Evolutionary conservation across 2,113 vertebrate genomes (phyloP).

Genomic region (Microcebus lehilahytsara): DNA sequence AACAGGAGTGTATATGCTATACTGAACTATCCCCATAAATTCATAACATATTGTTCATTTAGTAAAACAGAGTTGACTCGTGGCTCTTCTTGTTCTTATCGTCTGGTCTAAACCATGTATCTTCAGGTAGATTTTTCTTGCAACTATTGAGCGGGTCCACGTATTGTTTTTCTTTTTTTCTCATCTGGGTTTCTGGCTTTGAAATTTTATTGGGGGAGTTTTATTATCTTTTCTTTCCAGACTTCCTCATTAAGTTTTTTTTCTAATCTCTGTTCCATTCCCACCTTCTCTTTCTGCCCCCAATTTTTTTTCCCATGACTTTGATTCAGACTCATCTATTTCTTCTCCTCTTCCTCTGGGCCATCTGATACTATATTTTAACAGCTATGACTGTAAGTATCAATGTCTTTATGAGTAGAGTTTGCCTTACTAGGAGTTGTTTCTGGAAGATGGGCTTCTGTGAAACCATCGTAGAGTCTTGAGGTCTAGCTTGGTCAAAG

Average conservation of each 20-base stretch:
- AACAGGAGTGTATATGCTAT: neutral
- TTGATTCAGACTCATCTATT: neutral
- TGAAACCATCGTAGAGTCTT: neutral
- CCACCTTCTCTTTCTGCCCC: neutral
- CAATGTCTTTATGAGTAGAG: neutral
- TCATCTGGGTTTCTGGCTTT: neutral
- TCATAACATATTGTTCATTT: neutral
- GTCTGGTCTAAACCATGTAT: neutral
- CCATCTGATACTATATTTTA: neutral
- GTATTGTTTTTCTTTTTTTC: neutral
- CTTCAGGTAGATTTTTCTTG: neutral
- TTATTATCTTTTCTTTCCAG: neutral
- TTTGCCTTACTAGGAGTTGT: neutral
- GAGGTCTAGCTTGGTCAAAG: neutral
- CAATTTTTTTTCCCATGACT: neutral
- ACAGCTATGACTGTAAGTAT: neutral
- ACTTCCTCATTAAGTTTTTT: neutral
- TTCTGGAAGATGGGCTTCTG: neutral
- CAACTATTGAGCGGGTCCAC: neutral
- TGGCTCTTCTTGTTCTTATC: neutral
- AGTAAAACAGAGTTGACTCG: neutral
- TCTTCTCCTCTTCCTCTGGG: neutral
- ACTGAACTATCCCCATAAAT: neutral
- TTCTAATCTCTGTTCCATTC: neutral
- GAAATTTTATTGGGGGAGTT: neutral